Evolutionary conservation across 2,888 invertebrate species (phyloP), one percentile per base, ranked within the genome.

Genomic region (Temnothorax rugatulus): DNA sequence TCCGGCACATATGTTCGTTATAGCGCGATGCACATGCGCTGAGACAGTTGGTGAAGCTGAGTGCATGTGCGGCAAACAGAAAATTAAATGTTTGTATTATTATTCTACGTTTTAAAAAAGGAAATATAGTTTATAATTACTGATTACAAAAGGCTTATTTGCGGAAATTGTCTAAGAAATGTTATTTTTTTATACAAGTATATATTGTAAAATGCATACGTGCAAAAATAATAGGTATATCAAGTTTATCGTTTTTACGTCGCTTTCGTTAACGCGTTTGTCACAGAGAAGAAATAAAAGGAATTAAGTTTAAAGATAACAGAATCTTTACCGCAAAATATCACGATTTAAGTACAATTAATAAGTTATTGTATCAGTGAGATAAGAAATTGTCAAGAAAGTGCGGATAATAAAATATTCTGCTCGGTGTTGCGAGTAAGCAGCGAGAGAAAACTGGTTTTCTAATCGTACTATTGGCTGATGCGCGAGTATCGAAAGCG

Each of bases 391-490:
- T 50, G 50, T 29, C 59, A 47, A 18, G 3, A 13, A 52, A 25
- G 21, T 21, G 29, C 1, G 15, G 64, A 50, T 44, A 69, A 47
- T 73, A 50, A 59, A 73, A 59, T 15, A 71, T 44, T 71, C 15
- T 57, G 11, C 25, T 34, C 4, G 64, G 1, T 25, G 38, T 21
- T 25, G 41, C 38, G 52, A 15, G 1, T 64, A 38, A 66, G 44
- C 21, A 25, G 15, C n/a, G 9, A 34, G 61, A 34, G 57, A 52
- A 34, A 68, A 59, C n/a, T 44, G n/a, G 34, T 73, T 18, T 47
- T 59, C 59, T 81, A 73, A 81, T 87, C 86, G 84, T 84, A 83
- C 83, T 88, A 89, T 88, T 89, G 89, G 87, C 90, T 91, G 88
- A 89, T 73, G 81, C 85, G 86, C 84, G 75, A 83, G 81, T 86